Evolutionary conservation across 1,140 invertebrate species (phyloP), one percentile per base, ranked within the genome.

Genomic region (Brachionus rubens): DNA sequence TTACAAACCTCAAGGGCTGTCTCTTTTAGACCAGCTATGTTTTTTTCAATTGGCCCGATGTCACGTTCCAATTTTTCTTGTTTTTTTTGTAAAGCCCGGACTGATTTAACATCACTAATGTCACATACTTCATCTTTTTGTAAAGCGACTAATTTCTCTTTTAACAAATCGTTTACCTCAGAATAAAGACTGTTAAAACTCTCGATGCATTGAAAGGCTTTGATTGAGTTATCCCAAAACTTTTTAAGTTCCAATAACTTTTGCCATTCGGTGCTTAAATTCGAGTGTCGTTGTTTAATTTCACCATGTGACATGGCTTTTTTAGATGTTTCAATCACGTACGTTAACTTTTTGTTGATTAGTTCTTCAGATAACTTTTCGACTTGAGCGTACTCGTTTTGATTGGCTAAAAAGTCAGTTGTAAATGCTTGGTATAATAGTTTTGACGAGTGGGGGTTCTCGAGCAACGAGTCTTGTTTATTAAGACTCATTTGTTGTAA

Each of bases 361-460:
- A 76, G 21, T 19, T 93, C 91, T 68, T 93, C 89, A 0, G 95
- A 94, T 19, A 92, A 90, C 0, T 88, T 85, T 80, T 96, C 93
- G 72, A 99, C 91, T 43, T 90, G 89, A 79, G 95, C 92, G 75
- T 98, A 87, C 1, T 94, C 88, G 79, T 92, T 92, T 2, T 91
- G 91, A 26, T 92, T 94, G 0, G 94, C 95, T 0, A 92, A 94
- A 9, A 98, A 84, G 81, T 97, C 95, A 0, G 95, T 98, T 3
- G 97, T 87, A 84, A 98, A 93, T 86, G 95, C 93, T 88, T 92
- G 81, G 14, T 86, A 84, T 79, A 79, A 80, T 80, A 92, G 89
- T 82, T 92, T 93, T 16, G 93, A 92, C 21, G 90, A 92, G 80
- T 96, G 92, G n/a, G 98, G 93, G 80, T 91, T 92, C 77, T 94